Percentiles rank a stretch among this genome's conserved stretches.
These are phyloP conservation scores for Apogon talboti DNA, from an alignment of 2,797 vertebrate species.

Conservation along the genomic window DNA sequence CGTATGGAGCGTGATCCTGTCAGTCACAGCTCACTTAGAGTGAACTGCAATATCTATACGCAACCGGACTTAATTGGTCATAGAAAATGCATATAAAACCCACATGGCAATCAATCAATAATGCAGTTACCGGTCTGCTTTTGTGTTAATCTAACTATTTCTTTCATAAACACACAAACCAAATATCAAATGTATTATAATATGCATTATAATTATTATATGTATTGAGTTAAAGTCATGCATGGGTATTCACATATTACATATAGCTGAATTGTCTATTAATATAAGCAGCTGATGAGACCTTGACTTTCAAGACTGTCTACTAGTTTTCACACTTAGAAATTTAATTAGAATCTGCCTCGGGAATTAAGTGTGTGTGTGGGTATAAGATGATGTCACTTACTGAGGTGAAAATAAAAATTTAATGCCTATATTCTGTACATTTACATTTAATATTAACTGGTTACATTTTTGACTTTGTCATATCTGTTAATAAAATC, in stretches of 20 bases:
- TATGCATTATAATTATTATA: too few species aligned
- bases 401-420: neutral
- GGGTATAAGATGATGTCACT: neutral
- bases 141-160: neutral
- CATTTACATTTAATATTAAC: neutral
- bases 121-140: neutral
- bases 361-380: neutral
- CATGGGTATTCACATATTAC: too few species aligned
- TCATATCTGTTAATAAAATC: too few species aligned
- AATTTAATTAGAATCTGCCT: neutral
- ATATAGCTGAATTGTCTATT: neutral
- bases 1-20: neutral
- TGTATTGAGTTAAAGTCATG: too few species aligned
- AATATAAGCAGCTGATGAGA: neutral
- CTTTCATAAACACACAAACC: neutral
- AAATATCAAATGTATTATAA: too few species aligned
- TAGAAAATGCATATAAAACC: neutral
- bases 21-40: neutral
- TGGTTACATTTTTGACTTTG: neutral
- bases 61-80: neutral
- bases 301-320: neutral
- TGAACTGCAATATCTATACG: neutral
- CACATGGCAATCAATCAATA: neutral
- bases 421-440: neutral
- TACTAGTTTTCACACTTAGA: neutral